phyloP scores from a whole-genome alignment of 2,797 vertebrate genomes.

The Acanthurus leucopareius region DNA sequence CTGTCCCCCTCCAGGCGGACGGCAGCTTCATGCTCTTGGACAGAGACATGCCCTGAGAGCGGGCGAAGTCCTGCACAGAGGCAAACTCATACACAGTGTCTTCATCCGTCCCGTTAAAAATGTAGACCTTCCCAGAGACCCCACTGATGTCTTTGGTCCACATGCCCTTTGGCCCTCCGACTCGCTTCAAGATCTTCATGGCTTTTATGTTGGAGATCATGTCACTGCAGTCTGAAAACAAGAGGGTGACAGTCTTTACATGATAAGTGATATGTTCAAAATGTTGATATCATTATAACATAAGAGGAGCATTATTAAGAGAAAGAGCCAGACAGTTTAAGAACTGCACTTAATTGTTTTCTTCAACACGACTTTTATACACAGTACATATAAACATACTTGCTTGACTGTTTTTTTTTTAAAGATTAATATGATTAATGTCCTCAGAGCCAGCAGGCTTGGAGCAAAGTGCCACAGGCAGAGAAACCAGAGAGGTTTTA shows the following conservation, averaged over 20 bases:
- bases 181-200: constrained; percentile 97
- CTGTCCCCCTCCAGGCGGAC: constrained; percentile 92
- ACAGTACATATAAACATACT: no score
- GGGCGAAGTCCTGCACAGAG: constrained; percentile 91
- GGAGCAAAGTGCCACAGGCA: no score
- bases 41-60: constrained; percentile 87
- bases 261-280: not conserved
- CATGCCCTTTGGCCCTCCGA: constrained; percentile 89
- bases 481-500: no score
- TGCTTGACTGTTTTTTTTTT: no score
- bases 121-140: constrained; percentile 90
- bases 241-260: constrained; percentile 19
- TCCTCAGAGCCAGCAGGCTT: no score
- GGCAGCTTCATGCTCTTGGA: constrained; percentile 90
- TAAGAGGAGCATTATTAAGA: no score
- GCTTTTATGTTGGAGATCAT: constrained; percentile 94
- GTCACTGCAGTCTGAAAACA: constrained; percentile 91
- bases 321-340: no score
- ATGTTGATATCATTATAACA: no score
- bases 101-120: constrained; percentile 91
- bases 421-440: no score
- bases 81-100: constrained; percentile 90
- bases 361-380: no score
- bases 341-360: no score
- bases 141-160: constrained; percentile 92